These are phyloP conservation scores for Sesia bembeciformis DNA, from an alignment of 2,888 invertebrate species.

Conservation along the genomic window DNA sequence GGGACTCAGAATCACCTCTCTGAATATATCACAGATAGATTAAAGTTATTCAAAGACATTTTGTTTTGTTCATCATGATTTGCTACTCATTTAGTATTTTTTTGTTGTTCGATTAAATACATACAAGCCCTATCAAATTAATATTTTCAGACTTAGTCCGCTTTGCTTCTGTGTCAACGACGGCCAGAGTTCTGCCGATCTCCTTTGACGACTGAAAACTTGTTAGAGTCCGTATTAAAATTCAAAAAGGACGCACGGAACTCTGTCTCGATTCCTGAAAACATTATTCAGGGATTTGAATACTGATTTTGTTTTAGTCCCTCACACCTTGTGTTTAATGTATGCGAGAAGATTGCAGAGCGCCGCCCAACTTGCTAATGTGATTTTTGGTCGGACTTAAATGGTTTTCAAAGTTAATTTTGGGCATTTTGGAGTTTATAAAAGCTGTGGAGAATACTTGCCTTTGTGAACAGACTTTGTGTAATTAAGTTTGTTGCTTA, in stretches of 20 bases:
- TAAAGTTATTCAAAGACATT: too few relatives aligned
- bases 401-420: slow-evolving; percentile 64
- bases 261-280: slow-evolving; percentile 66
- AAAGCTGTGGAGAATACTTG: slow-evolving; percentile 19
- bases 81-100: too few relatives aligned
- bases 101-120: too few relatives aligned
- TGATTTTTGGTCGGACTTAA: slow-evolving; percentile 69
- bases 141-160: slow-evolving; percentile 17
- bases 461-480: slow-evolving; percentile 2
- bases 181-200: slow-evolving; percentile 42
- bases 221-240: slow-evolving; percentile 72
- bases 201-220: slow-evolving; percentile 70
- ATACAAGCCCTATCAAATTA: too few relatives aligned
- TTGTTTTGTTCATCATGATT: too few relatives aligned
- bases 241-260: slow-evolving; percentile 71
- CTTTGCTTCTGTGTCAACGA: slow-evolving; percentile 19
- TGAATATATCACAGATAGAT: too few relatives aligned
- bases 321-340: slow-evolving; percentile 49
- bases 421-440: slow-evolving; percentile 28
- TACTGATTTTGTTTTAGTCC: slow-evolving; percentile 70
- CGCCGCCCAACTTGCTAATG: slow-evolving; percentile 49
- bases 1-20: too few relatives aligned
- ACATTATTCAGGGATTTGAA: slow-evolving; percentile 73
- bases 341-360: slow-evolving; percentile 58
- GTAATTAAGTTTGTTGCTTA: slow-evolving; percentile 1